Base-by-base conservation (phyloP, 2,888 invertebrate species). In the Lepidonotus clava region DNA sequence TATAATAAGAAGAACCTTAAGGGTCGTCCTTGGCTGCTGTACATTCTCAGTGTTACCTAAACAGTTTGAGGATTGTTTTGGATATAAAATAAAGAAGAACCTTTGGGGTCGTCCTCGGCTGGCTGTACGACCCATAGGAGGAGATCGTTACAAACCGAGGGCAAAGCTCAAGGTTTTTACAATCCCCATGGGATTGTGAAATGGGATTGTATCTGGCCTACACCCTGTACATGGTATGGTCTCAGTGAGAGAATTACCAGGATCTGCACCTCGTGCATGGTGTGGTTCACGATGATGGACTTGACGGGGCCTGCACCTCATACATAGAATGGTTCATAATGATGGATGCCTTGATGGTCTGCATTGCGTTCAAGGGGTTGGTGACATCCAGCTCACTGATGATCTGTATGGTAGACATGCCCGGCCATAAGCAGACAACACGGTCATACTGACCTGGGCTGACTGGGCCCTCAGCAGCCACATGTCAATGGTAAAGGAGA, bases 401-500 rank as follows among this genome's bases (percentile, higher is more conserved):
- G 24, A 80, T 80, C 80, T 80, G 80, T 6, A 80, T 51, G 18
- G 41, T 80, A 0, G 80, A 80, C 46, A 80, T 41, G 24, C 80
- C n/a, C 80, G 24, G 8, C 41, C 14, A 18, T 41, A 80, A 5
- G 80, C 46, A 6, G 80, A 80, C 41, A 80, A 32, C 14, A 80
- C 51, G 11, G 80, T 80, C 80, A 80, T 80, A 34, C 46, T 46
- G 51, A 24, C 80, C 8, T 8, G 6, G 24, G 80, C 46, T 0
- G 40, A n/a, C 46, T 41, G 46, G 1, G 80, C 46, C 28, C 80
- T 18, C 41, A 80, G 80, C 0, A 80, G 11, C 80, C 80, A 80
- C 46, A 80, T 41, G 28, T 28, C 80, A n/a, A 80, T 28, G 1
- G 80, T 80, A 46, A 80, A 80, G 80, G 80, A 80, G 41, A 80